Conservation (phyloP, 1,140 invertebrate genomes). For the Cryptotermes secundus region DNA sequence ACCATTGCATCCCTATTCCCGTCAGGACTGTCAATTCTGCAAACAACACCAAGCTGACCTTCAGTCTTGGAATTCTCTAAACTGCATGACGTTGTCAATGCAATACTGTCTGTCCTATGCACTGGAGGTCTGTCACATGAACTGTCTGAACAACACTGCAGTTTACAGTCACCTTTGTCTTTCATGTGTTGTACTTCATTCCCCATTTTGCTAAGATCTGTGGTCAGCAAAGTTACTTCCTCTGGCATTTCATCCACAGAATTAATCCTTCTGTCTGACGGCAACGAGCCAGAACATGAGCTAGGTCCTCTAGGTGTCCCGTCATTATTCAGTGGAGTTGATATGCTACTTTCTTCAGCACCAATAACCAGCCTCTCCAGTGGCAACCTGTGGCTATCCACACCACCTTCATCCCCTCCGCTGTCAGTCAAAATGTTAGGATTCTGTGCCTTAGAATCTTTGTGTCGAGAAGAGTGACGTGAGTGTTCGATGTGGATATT, state of each 20-base stretch:
- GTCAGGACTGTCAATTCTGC: background rate
- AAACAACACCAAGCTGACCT: too few species aligned
- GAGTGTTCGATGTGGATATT: slow-evolving; percentile 68
- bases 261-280: background rate
- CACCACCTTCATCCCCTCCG: background rate
- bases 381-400: slow-evolving; percentile 23
- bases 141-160: background rate
- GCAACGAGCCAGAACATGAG: background rate
- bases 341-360: slow-evolving; percentile 36
- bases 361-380: slow-evolving; percentile 40
- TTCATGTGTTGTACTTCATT: background rate
- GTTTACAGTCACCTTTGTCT: background rate
- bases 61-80: slow-evolving; percentile 7
- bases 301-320: slow-evolving; percentile 2
- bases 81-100: background rate
- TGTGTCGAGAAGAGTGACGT: slow-evolving; percentile 30
- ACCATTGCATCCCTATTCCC: background rate
- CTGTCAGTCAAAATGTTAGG: background rate
- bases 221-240: background rate
- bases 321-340: slow-evolving; percentile 30
- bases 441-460: background rate
- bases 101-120: slow-evolving; percentile 13
- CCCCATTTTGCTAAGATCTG: background rate
- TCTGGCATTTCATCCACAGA: slow-evolving; percentile 18
- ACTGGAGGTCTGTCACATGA: background rate